Evolutionary conservation across 1,140 invertebrate genomes (phyloP).

Genomic region (Hestina assimilis): DNA sequence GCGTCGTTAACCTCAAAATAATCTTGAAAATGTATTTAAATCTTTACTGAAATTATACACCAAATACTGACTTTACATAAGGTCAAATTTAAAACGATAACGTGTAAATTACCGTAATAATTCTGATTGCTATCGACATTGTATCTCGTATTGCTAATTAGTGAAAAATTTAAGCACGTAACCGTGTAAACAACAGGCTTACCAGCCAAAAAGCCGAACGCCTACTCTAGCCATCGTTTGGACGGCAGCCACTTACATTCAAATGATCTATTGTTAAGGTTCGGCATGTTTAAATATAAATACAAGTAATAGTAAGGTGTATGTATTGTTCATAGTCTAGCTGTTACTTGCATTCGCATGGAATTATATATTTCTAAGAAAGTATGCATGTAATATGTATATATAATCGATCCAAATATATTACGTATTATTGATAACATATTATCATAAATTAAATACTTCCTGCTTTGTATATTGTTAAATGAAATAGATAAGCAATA

Average conservation of each 20-base stretch:
- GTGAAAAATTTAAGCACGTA: constrained; percentile 29
- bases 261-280: constrained; percentile 50
- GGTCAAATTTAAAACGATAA: neutral
- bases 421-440: too few relatives aligned
- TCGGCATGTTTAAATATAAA: constrained; percentile 27
- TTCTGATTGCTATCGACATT: constrained; percentile 8
- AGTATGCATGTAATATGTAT: too few relatives aligned
- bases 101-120: neutral
- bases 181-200: constrained; percentile 41
- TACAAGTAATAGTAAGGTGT: neutral
- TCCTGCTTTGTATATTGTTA: too few relatives aligned
- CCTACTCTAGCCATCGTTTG: constrained; percentile 40
- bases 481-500: too few relatives aligned
- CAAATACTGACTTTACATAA: neutral
- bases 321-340: too few relatives aligned
- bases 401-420: too few relatives aligned
- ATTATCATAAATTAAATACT: too few relatives aligned
- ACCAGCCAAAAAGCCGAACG: constrained; percentile 32
- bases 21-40: too few relatives aligned
- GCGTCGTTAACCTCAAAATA: too few relatives aligned
- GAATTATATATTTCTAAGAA: neutral
- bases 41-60: too few relatives aligned
- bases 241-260: constrained; percentile 43
- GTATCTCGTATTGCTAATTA: constrained; percentile 36
- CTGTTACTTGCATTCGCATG: too few relatives aligned